Conservation (phyloP, 2,797 vertebrate genomes). For the Clarias platycephalus region DNA sequence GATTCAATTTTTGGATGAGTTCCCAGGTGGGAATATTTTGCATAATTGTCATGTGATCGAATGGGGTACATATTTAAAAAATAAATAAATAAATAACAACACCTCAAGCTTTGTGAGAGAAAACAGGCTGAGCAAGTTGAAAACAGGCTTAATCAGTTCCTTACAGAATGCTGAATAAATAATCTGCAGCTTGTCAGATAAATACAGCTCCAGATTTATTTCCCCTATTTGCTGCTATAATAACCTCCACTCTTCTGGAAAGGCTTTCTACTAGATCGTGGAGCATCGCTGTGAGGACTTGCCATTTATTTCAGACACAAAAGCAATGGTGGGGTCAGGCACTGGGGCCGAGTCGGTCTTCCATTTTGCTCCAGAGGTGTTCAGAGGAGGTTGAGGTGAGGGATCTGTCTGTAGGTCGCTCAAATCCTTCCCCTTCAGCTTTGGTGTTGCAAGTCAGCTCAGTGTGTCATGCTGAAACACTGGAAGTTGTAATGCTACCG, state of each 20-base stretch:
- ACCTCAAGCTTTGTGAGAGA: background rate
- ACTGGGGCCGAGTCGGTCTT: background rate
- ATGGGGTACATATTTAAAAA: background rate
- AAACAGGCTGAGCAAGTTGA: background rate
- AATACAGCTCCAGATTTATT: background rate
- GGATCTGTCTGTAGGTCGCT: background rate
- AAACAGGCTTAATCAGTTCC: background rate
- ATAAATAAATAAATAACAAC: background rate
- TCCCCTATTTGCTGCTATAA: background rate
- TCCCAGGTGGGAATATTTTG: conserved; percentile 1
- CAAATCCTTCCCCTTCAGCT: background rate
- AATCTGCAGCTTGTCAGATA: background rate
- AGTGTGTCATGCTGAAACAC: background rate
- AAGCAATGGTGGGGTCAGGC: background rate
- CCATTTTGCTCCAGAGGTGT: background rate
- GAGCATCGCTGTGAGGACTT: background rate
- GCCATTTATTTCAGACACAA: background rate
- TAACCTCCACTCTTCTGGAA: background rate
- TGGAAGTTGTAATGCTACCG: too few species aligned
- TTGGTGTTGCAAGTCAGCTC: background rate
- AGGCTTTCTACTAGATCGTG: background rate
- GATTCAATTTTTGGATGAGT: background rate
- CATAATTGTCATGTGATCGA: background rate
- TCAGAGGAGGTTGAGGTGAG: background rate
- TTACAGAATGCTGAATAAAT: background rate